Percentiles rank a stretch among this genome's conserved stretches.
phyloP scores from a whole-genome alignment of 2,113 vertebrate species.

The Catharus fuscescens region DNA sequence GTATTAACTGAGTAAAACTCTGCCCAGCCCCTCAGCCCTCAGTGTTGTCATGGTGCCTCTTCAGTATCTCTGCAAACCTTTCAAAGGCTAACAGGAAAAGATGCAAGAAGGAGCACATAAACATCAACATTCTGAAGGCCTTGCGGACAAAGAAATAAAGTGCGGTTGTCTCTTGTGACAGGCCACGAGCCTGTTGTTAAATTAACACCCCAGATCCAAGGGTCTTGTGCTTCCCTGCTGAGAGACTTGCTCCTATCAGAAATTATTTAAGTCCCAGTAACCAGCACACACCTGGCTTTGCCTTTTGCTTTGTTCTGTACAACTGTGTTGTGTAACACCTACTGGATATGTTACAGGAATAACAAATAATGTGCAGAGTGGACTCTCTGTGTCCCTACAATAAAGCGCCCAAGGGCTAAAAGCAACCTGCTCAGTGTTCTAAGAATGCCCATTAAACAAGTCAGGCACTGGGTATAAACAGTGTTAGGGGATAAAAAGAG shows the following conservation, averaged over 20 bases:
- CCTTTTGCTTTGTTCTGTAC: not conserved
- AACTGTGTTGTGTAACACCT: not conserved
- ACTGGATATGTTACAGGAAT: not conserved
- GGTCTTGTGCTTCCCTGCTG: not conserved
- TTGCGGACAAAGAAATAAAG: not conserved
- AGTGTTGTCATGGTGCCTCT: accelerated
- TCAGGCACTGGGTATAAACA: accelerated
- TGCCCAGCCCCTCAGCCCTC: not conserved
- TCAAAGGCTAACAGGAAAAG: not conserved
- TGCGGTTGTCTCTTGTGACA: not conserved
- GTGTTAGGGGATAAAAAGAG: not conserved
- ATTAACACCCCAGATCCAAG: not conserved
- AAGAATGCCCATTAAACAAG: not conserved
- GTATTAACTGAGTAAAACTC: not conserved
- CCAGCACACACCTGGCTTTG: not conserved
- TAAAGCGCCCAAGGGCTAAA: not conserved
- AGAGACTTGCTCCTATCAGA: not conserved
- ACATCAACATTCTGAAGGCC: not conserved
- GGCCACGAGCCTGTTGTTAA: not conserved
- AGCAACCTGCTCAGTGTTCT: not conserved
- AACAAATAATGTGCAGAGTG: not conserved
- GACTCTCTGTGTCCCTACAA: not conserved
- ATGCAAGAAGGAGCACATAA: not conserved
- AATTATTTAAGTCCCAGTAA: not conserved
- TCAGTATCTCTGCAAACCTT: not conserved